Percentiles rank a stretch among this genome's conserved stretches.
Evolutionary conservation across 2,888 invertebrate species (phyloP).

Genomic region (Drosophila affinis): DNA sequence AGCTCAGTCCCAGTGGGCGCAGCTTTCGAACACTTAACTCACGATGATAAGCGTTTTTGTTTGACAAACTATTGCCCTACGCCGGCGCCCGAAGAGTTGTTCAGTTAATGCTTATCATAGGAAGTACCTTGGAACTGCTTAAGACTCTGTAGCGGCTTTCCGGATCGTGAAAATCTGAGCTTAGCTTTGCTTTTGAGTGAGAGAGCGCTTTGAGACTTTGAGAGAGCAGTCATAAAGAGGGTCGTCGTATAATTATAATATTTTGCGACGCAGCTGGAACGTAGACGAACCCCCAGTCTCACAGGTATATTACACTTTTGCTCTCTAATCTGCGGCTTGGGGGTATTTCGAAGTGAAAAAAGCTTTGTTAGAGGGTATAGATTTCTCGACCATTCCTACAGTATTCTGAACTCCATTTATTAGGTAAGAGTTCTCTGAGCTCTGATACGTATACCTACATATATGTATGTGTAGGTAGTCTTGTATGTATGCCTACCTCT

Average conservation of each 20-base stretch:
- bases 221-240: background rate
- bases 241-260: background rate
- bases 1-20: background rate
- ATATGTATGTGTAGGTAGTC: background rate
- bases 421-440: constrained; percentile 12
- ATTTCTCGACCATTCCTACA: background rate
- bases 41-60: constrained; percentile 37
- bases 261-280: constrained; percentile 33
- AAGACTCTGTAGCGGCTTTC: constrained; percentile 24
- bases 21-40: constrained; percentile 19
- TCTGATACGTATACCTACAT: background rate
- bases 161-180: constrained; percentile 1
- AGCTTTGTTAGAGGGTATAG: background rate
- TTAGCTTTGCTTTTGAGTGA: constrained; percentile 27
- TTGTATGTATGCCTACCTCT: constrained; percentile 1
- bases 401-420: background rate
- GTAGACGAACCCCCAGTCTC: background rate
- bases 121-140: background rate
- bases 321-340: too few relatives aligned
- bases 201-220: background rate
- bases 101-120: constrained; percentile 23
- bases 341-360: background rate
- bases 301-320: constrained; percentile 2
- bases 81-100: background rate
- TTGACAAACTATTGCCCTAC: constrained; percentile 10